Base-by-base conservation (phyloP, 1,140 invertebrate species). In the Papilio machaon region DNA sequence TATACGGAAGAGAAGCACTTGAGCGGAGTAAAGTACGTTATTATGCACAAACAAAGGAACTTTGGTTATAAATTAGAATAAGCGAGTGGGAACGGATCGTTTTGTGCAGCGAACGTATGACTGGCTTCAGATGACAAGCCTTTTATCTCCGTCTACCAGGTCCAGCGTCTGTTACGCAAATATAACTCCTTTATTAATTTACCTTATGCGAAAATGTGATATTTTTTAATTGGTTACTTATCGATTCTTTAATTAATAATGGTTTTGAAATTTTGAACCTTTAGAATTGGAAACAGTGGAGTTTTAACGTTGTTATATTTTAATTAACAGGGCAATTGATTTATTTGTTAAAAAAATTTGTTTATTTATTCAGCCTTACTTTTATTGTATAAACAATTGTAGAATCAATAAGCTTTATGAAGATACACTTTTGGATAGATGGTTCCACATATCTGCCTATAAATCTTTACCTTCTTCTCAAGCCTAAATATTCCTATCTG, bases 41-140 rank as follows among this genome's bases (percentile, higher is more conserved):
- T 70, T 70, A 70, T 70, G 64, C 64, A 38, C 64, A 70, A 70
- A 70, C 64, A 70, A 70, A 70, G 30, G 64, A 70, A 70, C 30
- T 70, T 70, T 70, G 64, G 35, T 38, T 38, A 70, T 70, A 70
- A 70, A 70, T 70, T 70, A 70, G 64, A 70, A 70, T 70, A 70
- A 70, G 64, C 60, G 64, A 70, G 13, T 15, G 64, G 64, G 23
- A 70, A 30, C 23, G 64, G 64, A 70, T 70, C 64, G 64, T 70
- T 70, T 13, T 15, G 64, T 70, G 64, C 64, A 35, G 64, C 64
- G 30, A 70, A 70, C 64, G 64, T 70, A 70, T 70, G 64, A 15
- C 64, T 70, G 30, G 64, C 64, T 70, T 70, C 64, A 70, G 30
- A 30, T 70, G 64, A 70, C 64, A 70, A 70, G 64, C 64, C 64